Evolutionary conservation across 2,888 invertebrate species (phyloP).

Genomic region (Tinea trinotella): DNA sequence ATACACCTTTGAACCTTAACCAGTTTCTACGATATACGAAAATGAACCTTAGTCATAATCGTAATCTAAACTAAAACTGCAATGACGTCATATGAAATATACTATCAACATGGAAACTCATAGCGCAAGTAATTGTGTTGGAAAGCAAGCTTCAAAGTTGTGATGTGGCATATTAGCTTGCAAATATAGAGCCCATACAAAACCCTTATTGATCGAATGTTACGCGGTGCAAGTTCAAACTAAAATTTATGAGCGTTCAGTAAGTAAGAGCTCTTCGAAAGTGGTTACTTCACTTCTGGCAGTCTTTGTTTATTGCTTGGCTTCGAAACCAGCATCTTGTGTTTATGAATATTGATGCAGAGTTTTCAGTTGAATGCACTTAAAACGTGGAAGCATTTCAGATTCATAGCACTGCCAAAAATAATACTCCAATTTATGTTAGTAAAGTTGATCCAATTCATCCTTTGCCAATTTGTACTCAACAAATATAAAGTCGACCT

Average conservation of each 20-base stretch:
- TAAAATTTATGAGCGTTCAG: constrained; percentile 62
- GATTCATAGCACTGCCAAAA: constrained; percentile 14
- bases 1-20: background rate
- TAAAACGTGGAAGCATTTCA: constrained; percentile 9
- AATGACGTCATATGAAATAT: too few relatives aligned
- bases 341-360: constrained; percentile 64
- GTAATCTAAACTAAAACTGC: too few relatives aligned
- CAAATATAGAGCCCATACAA: constrained; percentile 70
- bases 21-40: background rate
- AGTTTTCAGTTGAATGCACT: constrained; percentile 15
- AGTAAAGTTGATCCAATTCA: constrained; percentile 10
- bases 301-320: constrained; percentile 63
- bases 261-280: constrained; percentile 52
- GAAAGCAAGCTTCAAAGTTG: constrained; percentile 52
- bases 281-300: constrained; percentile 47
- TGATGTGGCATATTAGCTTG: constrained; percentile 65
- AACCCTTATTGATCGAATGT: constrained; percentile 68
- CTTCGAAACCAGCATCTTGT: constrained; percentile 49
- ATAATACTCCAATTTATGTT: constrained; percentile 11
- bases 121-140: constrained; percentile 52
- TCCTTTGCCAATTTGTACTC: constrained; percentile 9
- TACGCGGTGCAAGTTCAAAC: constrained; percentile 65
- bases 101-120: constrained; percentile 17
- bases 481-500: constrained; percentile 8
- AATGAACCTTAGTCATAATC: too few relatives aligned